phyloP scores from a whole-genome alignment of 1,140 invertebrate species.

The Drosophila kikkawai region DNA sequence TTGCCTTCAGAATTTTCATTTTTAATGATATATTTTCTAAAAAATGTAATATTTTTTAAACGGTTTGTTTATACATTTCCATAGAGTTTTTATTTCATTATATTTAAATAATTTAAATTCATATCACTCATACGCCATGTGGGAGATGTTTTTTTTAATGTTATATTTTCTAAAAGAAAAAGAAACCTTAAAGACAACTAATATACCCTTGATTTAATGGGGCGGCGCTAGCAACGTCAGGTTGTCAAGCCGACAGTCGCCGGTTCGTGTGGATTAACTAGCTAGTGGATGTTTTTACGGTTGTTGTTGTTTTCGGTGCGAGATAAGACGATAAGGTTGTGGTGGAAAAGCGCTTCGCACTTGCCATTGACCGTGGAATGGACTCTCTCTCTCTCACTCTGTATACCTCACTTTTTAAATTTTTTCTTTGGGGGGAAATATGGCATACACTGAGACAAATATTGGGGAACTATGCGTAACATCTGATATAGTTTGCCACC shows the following conservation, averaged over 20 bases:
- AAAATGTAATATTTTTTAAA: not conserved
- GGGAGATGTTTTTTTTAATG: not conserved
- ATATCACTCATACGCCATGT: constrained; percentile 8
- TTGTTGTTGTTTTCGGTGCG: constrained; percentile 38
- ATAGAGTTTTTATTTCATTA: not conserved
- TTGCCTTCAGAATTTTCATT: too few relatives aligned
- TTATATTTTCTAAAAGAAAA: not conserved
- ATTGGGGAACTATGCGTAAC: not conserved
- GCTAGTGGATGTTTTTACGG: constrained; percentile 27
- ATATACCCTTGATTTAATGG: not conserved
- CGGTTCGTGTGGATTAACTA: constrained; percentile 37
- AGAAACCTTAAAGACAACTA: not conserved
- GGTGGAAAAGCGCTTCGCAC: constrained; percentile 33
- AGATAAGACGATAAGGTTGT: constrained; percentile 65
- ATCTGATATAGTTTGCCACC: not conserved
- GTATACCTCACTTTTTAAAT: not conserved
- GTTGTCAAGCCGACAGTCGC: constrained; percentile 36
- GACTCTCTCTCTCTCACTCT: constrained; percentile 26
- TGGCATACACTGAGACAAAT: not conserved
- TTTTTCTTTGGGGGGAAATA: constrained; percentile 1
- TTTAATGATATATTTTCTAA: not conserved
- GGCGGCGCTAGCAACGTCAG: constrained; percentile 24
- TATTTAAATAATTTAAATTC: not conserved
- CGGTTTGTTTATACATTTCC: not conserved
- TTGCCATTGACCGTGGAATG: constrained; percentile 63